These are phyloP conservation scores for Gavia stellata DNA, from an alignment of 2,113 vertebrate species.

Conservation along the genomic window DNA sequence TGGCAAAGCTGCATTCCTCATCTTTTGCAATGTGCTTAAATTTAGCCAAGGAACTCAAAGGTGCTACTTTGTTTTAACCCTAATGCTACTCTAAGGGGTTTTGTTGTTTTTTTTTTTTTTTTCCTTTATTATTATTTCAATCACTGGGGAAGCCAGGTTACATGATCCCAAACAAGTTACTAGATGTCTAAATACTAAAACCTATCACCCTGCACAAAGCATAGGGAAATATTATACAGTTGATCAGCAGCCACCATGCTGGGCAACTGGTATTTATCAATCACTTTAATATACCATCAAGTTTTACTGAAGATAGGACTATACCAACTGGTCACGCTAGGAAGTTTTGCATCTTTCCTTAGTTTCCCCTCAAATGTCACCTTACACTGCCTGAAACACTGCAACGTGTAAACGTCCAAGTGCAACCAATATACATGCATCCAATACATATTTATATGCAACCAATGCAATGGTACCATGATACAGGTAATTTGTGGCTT, in stretches of 20 bases:
- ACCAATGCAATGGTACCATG: neutral
- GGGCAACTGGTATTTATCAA: neutral
- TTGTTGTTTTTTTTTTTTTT: neutral
- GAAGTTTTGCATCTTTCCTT: neutral
- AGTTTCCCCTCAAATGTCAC: neutral
- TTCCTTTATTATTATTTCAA: neutral
- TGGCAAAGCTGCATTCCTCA: slow-evolving; percentile 30
- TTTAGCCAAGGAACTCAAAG: slow-evolving; percentile 3
- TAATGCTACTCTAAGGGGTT: neutral
- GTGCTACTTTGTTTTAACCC: slow-evolving; percentile 15
- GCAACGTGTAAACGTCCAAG: fast-evolving
- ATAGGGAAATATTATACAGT: neutral
- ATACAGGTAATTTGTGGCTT: neutral
- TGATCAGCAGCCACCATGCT: neutral
- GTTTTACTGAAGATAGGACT: neutral
- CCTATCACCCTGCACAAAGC: neutral
- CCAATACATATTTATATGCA: neutral
- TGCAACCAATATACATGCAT: neutral
- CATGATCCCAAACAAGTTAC: neutral
- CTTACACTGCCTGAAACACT: neutral
- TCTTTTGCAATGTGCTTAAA: neutral
- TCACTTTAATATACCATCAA: neutral
- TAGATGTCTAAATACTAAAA: neutral
- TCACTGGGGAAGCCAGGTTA: neutral
- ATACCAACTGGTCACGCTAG: neutral